phyloP scores from a whole-genome alignment of 2,888 invertebrate species.

The Leptogaster cylindrica region DNA sequence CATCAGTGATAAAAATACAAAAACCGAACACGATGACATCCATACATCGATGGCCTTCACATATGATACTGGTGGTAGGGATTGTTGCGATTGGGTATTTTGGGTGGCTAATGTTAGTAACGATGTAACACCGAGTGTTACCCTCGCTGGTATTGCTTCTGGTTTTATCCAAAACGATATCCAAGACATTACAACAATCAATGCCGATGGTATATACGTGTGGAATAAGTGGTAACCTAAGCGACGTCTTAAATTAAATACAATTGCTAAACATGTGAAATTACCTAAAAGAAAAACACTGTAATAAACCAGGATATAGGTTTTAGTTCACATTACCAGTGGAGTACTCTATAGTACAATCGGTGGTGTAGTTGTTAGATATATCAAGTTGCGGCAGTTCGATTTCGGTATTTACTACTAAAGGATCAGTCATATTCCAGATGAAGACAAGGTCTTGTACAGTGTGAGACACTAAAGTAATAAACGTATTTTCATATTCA shows the following conservation, averaged over 20 bases:
- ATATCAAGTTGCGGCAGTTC: slow-evolving; percentile 86
- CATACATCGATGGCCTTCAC: slow-evolving; percentile 92
- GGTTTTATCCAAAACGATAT: slow-evolving; percentile 96
- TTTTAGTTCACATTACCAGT: slow-evolving; percentile 63
- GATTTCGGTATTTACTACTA: slow-evolving; percentile 88
- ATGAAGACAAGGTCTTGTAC: slow-evolving; percentile 93
- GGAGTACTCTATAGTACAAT: slow-evolving; percentile 91
- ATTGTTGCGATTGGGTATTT: slow-evolving; percentile 90
- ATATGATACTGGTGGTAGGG: slow-evolving; percentile 87
- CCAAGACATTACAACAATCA: slow-evolving; percentile 95
- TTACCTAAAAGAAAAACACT: slow-evolving; percentile 69
- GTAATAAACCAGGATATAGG: no score
- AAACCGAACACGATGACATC: slow-evolving; percentile 92
- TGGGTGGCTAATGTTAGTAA: slow-evolving; percentile 87
- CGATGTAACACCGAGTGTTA: slow-evolving; percentile 87
- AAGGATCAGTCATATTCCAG: slow-evolving; percentile 89
- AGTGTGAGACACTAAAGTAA: slow-evolving; percentile 81
- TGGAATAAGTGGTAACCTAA: slow-evolving; percentile 90
- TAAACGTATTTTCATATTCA: background rate
- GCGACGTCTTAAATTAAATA: slow-evolving; percentile 81
- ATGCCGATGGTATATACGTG: slow-evolving; percentile 88
- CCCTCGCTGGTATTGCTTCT: slow-evolving; percentile 88
- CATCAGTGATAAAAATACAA: slow-evolving; percentile 88
- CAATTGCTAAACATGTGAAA: slow-evolving; percentile 88
- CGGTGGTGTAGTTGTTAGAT: slow-evolving; percentile 86